A percentile compares a stretch with the other conserved stretches of the same genome.
Evolutionary conservation across 2,113 vertebrate species (phyloP).

Genomic region (Mustelus asterias): DNA sequence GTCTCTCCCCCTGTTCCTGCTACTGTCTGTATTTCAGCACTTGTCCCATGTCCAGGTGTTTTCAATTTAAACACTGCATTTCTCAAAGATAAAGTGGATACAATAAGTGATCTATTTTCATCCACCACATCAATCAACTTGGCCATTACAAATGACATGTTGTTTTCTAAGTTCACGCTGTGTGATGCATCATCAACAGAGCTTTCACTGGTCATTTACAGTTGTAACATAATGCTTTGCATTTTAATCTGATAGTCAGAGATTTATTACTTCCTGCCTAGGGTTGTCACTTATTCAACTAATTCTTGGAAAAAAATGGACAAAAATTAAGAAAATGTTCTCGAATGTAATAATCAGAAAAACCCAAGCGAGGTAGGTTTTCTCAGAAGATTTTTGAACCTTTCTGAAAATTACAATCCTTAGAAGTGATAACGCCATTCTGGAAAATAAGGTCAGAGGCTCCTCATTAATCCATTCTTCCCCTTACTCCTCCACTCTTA

Average conservation of each 20-base stretch:
- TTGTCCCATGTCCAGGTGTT: constrained; percentile 11
- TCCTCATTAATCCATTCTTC: not conserved
- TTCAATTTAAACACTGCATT: not conserved
- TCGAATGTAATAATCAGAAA: not conserved
- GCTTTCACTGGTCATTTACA: not conserved
- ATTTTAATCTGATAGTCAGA: constrained; percentile 16
- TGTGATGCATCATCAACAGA: not conserved
- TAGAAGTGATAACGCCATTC: not conserved
- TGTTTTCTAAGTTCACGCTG: not conserved
- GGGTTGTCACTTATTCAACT: not conserved
- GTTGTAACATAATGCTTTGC: constrained; percentile 1
- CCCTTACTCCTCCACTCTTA: no score
- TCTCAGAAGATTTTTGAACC: not conserved
- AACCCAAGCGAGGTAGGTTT: not conserved
- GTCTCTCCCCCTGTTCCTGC: not conserved
- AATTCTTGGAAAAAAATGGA: constrained; percentile 17
- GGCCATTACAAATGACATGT: constrained; percentile 15
- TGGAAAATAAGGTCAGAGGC: not conserved
- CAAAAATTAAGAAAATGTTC: not conserved
- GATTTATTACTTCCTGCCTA: constrained; percentile 20
- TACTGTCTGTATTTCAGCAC: constrained; percentile 10
- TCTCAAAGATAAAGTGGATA: constrained; percentile 23
- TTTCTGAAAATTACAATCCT: not conserved
- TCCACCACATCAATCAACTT: constrained; percentile 14
- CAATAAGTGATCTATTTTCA: constrained; percentile 34